These are phyloP conservation scores for Rhinichthys osculus DNA, from an alignment of 2,797 vertebrate species.

Conservation along the genomic window DNA sequence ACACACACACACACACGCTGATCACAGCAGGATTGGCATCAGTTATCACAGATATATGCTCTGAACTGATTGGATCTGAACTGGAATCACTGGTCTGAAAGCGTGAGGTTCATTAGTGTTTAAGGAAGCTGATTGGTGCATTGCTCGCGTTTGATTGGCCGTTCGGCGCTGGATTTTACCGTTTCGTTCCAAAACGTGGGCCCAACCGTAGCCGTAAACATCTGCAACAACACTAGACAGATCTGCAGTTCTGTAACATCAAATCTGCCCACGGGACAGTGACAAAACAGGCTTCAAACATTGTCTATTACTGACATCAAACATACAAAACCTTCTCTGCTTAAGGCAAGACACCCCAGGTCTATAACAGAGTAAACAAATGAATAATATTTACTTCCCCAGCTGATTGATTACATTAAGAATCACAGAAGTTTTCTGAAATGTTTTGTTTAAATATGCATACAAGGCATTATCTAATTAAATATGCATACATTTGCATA, in stretches of 20 bases:
- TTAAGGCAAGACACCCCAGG: too few relatives aligned
- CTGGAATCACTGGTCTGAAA: background rate
- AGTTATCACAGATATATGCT: background rate
- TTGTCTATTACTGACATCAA: background rate
- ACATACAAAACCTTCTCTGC: background rate
- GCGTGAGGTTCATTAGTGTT: background rate
- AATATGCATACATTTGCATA: background rate
- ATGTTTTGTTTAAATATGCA: background rate
- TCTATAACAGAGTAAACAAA: too few relatives aligned
- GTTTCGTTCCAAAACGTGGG: conserved; percentile 70
- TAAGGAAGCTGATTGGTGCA: conserved; percentile 39
- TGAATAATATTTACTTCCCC: fast-evolving
- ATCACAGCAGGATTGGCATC: background rate
- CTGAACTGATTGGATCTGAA: background rate
- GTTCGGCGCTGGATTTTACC: conserved; percentile 66
- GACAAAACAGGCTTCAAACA: conserved; percentile 41
- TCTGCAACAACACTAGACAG: conserved; percentile 72
- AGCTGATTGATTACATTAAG: too few relatives aligned
- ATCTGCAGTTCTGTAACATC: conserved; percentile 75
- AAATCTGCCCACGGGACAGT: conserved; percentile 64
- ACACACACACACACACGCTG: background rate
- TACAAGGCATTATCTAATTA: background rate
- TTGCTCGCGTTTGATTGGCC: conserved; percentile 26
- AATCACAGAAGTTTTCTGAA: background rate
- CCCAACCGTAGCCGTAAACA: conserved; percentile 69